Percentiles rank a stretch among this genome's conserved stretches.
phyloP scores from a whole-genome alignment of 2,113 vertebrate genomes.

The Euleptes europaea region DNA sequence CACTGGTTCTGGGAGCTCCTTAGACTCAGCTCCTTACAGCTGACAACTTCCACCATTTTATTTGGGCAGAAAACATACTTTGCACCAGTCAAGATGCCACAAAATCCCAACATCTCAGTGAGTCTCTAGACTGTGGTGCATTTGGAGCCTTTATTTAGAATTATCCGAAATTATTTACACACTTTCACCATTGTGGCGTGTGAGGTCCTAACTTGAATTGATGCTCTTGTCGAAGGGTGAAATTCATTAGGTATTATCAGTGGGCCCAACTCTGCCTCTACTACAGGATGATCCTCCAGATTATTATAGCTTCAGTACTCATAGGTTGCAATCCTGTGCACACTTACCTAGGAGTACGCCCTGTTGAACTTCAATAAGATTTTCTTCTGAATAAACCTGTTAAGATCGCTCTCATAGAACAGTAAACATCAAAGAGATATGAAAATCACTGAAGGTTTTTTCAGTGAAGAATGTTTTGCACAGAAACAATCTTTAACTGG shows the following conservation, averaged over 20 bases:
- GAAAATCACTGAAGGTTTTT: not conserved
- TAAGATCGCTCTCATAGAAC: not conserved
- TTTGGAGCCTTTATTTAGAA: not conserved
- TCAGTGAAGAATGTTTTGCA: not conserved
- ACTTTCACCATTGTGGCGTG: not conserved
- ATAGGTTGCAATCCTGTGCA: no score
- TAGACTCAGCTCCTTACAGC: not conserved
- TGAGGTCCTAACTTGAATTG: not conserved
- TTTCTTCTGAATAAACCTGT: no score
- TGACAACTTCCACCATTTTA: not conserved
- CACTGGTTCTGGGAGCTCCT: not conserved
- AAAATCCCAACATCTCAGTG: not conserved
- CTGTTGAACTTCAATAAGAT: no score
- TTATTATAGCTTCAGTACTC: not conserved
- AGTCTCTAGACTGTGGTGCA: not conserved
- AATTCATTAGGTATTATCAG: not conserved
- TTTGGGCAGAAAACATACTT: not conserved
- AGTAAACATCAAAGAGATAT: not conserved
- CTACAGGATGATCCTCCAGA: not conserved
- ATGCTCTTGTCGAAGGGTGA: not conserved
- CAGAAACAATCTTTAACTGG: not conserved
- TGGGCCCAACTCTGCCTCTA: not conserved
- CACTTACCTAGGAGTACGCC: no score
- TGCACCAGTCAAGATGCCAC: not conserved
- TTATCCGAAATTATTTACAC: not conserved